A percentile compares a stretch with the other conserved stretches of the same genome.
phyloP scores from a whole-genome alignment of 2,113 vertebrate species.

The Tragelaphus scriptus region DNA sequence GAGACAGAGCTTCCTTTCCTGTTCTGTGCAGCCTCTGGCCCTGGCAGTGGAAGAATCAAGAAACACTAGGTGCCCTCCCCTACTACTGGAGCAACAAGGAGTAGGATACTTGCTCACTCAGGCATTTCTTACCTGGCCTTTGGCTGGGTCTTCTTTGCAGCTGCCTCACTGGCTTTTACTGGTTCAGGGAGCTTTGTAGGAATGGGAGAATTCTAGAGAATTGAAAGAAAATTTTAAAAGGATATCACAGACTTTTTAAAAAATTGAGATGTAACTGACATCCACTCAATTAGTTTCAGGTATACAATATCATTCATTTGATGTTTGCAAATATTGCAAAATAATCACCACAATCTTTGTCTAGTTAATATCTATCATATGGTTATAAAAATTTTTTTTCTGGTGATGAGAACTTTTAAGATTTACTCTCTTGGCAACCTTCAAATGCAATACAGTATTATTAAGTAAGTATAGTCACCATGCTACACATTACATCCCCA shows the following conservation, averaged over 20 bases:
- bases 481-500: not conserved
- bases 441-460: not conserved
- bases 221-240: constrained; percentile 3
- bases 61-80: not conserved
- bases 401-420: not conserved
- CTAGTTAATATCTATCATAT: not conserved
- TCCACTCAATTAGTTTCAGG: not conserved
- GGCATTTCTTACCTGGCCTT: constrained; percentile 91
- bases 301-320: not conserved
- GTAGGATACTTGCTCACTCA: not conserved
- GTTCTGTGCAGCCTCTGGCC: not conserved
- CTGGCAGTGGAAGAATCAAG: not conserved
- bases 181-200: constrained; percentile 96
- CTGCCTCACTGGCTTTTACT: constrained; percentile 95
- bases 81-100: not conserved
- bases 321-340: not conserved
- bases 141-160: constrained; percentile 96
- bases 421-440: not conserved
- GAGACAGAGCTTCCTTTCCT: not conserved
- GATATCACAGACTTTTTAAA: not conserved
- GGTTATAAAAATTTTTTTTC: not conserved
- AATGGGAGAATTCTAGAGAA: constrained; percentile 88
- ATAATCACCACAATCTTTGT: not conserved
- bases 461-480: not conserved
- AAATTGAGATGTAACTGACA: not conserved